phyloP scores from a whole-genome alignment of 2,797 vertebrate genomes.

The Sebastes itinus region DNA sequence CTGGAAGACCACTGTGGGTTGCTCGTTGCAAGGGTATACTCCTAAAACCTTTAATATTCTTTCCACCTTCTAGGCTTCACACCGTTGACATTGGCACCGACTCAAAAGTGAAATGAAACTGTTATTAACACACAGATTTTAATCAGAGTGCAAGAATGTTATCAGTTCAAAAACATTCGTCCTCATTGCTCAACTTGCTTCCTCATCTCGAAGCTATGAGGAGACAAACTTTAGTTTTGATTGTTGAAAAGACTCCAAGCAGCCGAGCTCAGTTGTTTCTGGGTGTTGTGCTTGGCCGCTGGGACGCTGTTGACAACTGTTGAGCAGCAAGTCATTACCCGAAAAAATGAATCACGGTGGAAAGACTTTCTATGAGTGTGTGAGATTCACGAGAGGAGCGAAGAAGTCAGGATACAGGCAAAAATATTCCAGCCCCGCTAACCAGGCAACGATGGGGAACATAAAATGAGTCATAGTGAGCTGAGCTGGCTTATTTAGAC shows the following conservation, averaged over 20 bases:
- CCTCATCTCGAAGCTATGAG: background rate
- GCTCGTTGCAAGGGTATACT: constrained; percentile 48
- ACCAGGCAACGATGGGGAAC: constrained; percentile 68
- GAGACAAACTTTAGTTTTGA: constrained; percentile 30
- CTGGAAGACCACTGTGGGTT: constrained; percentile 66
- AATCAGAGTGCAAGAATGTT: constrained; percentile 25
- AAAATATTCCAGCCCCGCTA: constrained; percentile 70
- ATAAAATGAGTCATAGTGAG: constrained; percentile 72
- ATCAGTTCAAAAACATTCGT: background rate
- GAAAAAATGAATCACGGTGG: constrained; percentile 77
- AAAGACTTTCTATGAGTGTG: constrained; percentile 77
- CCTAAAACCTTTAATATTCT: constrained; percentile 48
- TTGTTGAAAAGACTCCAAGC: constrained; percentile 15
- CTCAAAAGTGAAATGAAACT: constrained; percentile 35
- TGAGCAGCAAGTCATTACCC: constrained; percentile 65
- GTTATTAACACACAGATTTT: constrained; percentile 33
- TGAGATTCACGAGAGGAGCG: constrained; percentile 68
- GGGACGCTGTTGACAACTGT: constrained; percentile 65
- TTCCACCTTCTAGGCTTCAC: constrained; percentile 46
- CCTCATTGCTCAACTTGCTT: background rate
- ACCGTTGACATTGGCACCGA: constrained; percentile 45
- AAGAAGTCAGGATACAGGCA: constrained; percentile 41
- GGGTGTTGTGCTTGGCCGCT: constrained; percentile 63
- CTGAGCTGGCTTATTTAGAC: constrained; percentile 75
- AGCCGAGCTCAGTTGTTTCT: constrained; percentile 37